Evolutionary conservation across 2,113 vertebrate species (phyloP), one percentile per base, ranked within the genome.

Genomic region (Leptobrachium leishanense): DNA sequence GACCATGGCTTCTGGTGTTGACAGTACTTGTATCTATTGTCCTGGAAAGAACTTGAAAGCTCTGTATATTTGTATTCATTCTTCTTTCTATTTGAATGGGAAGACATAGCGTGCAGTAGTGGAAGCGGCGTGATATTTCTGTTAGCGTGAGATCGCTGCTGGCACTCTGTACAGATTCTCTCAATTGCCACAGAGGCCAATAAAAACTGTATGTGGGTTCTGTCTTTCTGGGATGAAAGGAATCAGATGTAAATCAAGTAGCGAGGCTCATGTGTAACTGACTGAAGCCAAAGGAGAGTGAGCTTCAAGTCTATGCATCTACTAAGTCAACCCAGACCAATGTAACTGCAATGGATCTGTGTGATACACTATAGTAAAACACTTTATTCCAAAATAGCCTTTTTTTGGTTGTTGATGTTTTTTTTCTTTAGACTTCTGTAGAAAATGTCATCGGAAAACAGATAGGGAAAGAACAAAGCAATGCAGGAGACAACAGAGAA

Each of bases 11-110:
- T 72, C 57, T 31, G 8, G 44, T 72, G 43, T 41, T 64, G 1
- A 6, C 13, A 79, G 76, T 46, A 3, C 76, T 53, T 50, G 31
- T 42, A 6, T 42, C 57, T 67, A 20, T 39, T 72, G 68, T 64
- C 76, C 69, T 79, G 68, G 57, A 79, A 64, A 39, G 42, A n/a
- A 79, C 76, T 71, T 77, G 68, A 77, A 77, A 77, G 55, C 15
- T 31, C n/a, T 5, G 57, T 13, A 46, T 46, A 40, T 62, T 69
- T 69, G 77, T 66, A 66, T 79, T 73, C 69, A 39, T 44, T 54
- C 70, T 46, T n/a, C 46, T 72, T 72, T 53, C 12, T 72, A 40
- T 59, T 43, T 54, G 59, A 65, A 41, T 55, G 54, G 44, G 6
- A 43, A 3, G 15, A 39, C 43, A 55, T 43, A 46, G 39, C 9